Conservation (phyloP, 2,797 vertebrate species). For the Synaphobranchus kaupii region DNA sequence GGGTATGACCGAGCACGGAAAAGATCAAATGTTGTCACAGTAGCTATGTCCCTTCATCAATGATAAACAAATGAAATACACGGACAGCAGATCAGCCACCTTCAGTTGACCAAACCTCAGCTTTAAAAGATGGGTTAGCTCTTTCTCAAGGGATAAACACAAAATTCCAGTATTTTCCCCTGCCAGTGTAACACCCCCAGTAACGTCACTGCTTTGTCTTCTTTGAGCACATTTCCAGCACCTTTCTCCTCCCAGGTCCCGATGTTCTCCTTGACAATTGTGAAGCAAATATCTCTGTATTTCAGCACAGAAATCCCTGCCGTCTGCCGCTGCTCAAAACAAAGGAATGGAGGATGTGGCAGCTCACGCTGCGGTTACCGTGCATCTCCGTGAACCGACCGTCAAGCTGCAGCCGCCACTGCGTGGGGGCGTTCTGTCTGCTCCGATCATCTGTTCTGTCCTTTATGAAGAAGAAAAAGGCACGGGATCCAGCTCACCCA, state of each 20-base stretch:
- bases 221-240: slow-evolving; percentile 61
- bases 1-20: not conserved
- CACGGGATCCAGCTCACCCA: slow-evolving; percentile 38
- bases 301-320: slow-evolving; percentile 50
- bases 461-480: slow-evolving; percentile 24
- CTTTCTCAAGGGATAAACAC: not conserved
- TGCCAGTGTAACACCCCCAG: not conserved
- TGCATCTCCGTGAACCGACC: slow-evolving; percentile 35
- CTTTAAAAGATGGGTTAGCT: not conserved
- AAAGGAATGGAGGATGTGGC: slow-evolving; percentile 59
- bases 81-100: not conserved
- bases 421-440: slow-evolving; percentile 52
- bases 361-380: slow-evolving; percentile 48
- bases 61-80: slow-evolving; percentile 29
- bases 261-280: slow-evolving; percentile 37
- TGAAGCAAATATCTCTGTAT: slow-evolving; percentile 39
- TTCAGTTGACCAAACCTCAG: slow-evolving; percentile 9
- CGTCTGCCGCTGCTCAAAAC: slow-evolving; percentile 58
- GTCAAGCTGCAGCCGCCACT: slow-evolving; percentile 54
- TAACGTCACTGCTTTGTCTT: slow-evolving; percentile 53
- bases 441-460: slow-evolving; percentile 45
- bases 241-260: slow-evolving; percentile 31
- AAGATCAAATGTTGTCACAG: not conserved
- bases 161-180: slow-evolving; percentile 6
- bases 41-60: slow-evolving; percentile 13